phyloP scores from a whole-genome alignment of 2,113 vertebrate genomes.

The Scatophagus argus region DNA sequence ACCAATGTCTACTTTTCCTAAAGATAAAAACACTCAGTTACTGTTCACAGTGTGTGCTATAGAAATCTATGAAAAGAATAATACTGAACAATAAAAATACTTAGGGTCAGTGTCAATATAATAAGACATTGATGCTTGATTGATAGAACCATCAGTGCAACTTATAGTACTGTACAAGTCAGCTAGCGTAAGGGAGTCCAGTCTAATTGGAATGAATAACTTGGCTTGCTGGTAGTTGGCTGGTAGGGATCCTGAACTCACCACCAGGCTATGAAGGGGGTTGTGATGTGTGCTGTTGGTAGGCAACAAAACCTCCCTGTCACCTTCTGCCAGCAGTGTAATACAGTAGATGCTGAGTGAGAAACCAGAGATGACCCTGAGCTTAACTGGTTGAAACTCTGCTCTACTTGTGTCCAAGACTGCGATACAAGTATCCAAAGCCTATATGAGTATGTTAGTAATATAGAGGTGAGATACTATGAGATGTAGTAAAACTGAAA shows the following conservation, averaged over 20 bases:
- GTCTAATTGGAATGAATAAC: slow-evolving; percentile 46
- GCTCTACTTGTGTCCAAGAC: slow-evolving; percentile 37
- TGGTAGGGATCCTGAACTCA: slow-evolving; percentile 29
- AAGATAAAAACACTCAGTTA: no score
- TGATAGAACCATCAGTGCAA: background rate
- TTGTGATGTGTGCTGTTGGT: slow-evolving; percentile 42
- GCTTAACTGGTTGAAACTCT: slow-evolving; percentile 42
- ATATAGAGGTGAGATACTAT: no score
- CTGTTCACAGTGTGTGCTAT: no score
- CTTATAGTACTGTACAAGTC: background rate
- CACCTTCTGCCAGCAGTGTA: slow-evolving; percentile 30
- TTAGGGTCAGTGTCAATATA: background rate
- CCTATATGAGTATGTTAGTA: no score
- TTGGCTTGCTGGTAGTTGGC: slow-evolving; percentile 1
- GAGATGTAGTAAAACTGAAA: background rate
- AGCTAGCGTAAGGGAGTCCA: background rate
- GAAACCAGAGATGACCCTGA: slow-evolving; percentile 56
- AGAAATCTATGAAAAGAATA: background rate
- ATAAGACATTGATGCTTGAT: background rate
- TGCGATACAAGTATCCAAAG: background rate
- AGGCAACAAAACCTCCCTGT: slow-evolving; percentile 36
- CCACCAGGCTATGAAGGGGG: background rate
- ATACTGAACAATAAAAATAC: background rate
- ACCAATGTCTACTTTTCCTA: background rate
- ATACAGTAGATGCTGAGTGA: slow-evolving; percentile 24